phyloP scores from a whole-genome alignment of 2,113 vertebrate species.

The Rissa tridactyla region DNA sequence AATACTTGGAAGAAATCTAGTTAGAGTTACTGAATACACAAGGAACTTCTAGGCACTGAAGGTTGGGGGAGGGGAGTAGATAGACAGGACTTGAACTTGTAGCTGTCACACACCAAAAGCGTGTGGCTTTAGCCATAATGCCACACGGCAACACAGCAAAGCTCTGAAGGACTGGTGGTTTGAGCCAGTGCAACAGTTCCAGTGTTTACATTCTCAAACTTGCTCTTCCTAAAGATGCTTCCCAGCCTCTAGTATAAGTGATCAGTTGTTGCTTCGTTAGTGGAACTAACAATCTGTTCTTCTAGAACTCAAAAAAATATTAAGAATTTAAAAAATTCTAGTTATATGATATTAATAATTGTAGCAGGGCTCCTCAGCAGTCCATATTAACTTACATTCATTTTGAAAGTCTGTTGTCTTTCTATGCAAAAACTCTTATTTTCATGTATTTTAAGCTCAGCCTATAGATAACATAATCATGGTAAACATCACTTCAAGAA shows the following conservation, averaged over 20 bases:
- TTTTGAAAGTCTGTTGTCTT: not conserved
- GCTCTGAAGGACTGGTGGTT: not conserved
- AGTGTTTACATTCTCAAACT: not conserved
- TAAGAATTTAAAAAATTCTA: not conserved
- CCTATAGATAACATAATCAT: not conserved
- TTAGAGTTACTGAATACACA: not conserved
- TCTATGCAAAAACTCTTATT: not conserved
- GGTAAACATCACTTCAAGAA: not conserved
- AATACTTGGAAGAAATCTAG: not conserved
- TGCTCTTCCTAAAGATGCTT: not conserved
- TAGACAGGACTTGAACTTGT: not conserved
- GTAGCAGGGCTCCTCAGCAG: not conserved
- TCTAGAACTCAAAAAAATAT: not conserved
- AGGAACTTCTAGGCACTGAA: not conserved
- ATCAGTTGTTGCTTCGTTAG: not conserved
- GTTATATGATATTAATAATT: not conserved
- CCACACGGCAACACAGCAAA: not conserved
- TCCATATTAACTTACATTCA: not conserved
- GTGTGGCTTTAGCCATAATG: not conserved
- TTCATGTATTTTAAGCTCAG: not conserved
- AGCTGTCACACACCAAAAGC: not conserved
- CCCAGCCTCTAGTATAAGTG: not conserved
- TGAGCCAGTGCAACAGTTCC: accelerated
- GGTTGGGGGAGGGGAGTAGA: not conserved
- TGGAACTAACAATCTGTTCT: not conserved